Conservation (phyloP, 2,888 invertebrate genomes). For the Dryococelus australis region DNA sequence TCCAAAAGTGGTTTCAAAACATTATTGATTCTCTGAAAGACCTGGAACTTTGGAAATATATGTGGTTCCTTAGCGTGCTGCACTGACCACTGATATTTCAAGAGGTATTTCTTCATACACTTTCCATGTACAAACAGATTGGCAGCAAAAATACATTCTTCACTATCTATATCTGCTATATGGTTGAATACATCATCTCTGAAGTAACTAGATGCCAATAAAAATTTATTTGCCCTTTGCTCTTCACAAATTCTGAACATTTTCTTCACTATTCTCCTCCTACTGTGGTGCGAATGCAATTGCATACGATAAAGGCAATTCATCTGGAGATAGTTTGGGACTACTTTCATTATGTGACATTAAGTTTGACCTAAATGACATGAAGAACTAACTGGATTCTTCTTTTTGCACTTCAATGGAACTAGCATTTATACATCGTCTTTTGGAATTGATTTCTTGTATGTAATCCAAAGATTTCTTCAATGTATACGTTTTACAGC, state of each 20-base stretch:
- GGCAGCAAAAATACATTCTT: no score
- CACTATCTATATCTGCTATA: no score
- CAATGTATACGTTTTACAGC: not conserved
- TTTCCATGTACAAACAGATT: no score
- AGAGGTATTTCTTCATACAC: no score
- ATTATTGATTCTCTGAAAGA: no score
- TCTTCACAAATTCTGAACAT: slow-evolving; percentile 13
- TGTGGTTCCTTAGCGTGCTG: no score
- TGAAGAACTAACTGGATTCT: not conserved
- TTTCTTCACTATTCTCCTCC: not conserved
- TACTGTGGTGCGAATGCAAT: not conserved
- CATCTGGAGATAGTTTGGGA: not conserved
- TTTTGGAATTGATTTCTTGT: not conserved
- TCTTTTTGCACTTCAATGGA: not conserved
- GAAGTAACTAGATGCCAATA: no score
- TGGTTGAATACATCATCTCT: no score
- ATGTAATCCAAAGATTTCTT: no score
- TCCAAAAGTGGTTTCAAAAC: no score
- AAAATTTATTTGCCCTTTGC: not conserved
- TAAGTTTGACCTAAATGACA: not conserved
- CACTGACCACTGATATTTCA: no score
- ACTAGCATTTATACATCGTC: not conserved
- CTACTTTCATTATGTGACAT: not conserved
- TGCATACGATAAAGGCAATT: not conserved
- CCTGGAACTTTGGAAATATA: no score